Conservation (phyloP, 1,140 invertebrate species). For the Drosophila busckii region DNA sequence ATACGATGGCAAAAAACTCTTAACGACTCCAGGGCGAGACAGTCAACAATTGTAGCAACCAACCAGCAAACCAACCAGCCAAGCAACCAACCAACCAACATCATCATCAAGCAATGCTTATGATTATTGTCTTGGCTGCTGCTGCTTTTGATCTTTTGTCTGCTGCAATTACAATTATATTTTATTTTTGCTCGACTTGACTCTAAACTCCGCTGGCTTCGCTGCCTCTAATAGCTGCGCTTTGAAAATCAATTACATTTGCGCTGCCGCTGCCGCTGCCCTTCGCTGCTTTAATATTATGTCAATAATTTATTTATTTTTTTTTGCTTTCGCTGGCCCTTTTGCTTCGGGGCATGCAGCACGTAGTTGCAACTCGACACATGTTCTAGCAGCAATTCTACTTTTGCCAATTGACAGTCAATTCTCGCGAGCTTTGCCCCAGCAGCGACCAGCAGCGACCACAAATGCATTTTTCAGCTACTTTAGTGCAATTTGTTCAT, state of each 20-base stretch:
- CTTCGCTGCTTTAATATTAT: constrained; percentile 38
- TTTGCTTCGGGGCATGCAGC: constrained; percentile 29
- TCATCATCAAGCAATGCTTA: constrained; percentile 55
- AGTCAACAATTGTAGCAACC: constrained; percentile 49
- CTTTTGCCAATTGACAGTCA: constrained; percentile 68
- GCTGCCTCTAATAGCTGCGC: constrained; percentile 35
- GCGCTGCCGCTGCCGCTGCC: constrained; percentile 5
- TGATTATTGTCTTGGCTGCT: constrained; percentile 31
- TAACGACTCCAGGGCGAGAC: constrained; percentile 27
- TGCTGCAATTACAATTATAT: constrained; percentile 72
- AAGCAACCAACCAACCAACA: constrained; percentile 6
- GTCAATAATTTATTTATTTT: constrained; percentile 70
- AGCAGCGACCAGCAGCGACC: constrained; percentile 8
- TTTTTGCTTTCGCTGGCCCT: constrained; percentile 8
- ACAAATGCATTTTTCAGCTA: constrained; percentile 44
- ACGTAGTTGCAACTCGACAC: constrained; percentile 60
- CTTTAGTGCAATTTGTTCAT: constrained; percentile 51
- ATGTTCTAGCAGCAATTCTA: constrained; percentile 73
- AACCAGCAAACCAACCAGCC: neutral
- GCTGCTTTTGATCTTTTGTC: constrained; percentile 71
- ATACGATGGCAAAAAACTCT: constrained; percentile 72
- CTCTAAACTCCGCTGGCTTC: constrained; percentile 33
- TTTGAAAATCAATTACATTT: constrained; percentile 70
- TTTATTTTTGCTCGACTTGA: constrained; percentile 73
- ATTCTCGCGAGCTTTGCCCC: constrained; percentile 49